Evolutionary conservation across 2,113 vertebrate genomes (phyloP).

Genomic region (Sprattus sprattus): DNA sequence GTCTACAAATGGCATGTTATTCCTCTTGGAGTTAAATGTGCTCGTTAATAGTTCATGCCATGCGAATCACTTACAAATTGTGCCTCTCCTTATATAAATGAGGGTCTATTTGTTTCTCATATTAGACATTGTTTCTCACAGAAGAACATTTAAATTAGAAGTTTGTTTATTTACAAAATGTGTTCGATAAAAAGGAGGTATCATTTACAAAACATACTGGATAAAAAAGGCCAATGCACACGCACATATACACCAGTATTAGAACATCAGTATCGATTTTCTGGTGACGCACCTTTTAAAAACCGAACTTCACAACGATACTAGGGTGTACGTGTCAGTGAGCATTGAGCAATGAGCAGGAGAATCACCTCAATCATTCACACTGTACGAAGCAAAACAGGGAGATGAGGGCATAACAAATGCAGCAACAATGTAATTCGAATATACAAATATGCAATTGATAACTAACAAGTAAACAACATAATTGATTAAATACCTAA

Average conservation of each 20-base stretch:
- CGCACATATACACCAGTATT: constrained; percentile 65
- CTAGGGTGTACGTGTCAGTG: constrained; percentile 65
- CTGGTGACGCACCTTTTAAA: constrained; percentile 84
- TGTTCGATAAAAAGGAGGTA: constrained; percentile 66
- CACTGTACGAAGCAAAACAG: constrained; percentile 1
- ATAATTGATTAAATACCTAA: not conserved
- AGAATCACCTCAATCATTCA: not conserved
- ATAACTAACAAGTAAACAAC: constrained; percentile 22
- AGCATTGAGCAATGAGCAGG: not conserved
- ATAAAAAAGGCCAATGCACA: constrained; percentile 45
- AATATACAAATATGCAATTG: constrained; percentile 38
- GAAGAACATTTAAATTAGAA: not conserved
- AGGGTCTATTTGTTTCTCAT: not conserved
- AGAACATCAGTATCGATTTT: constrained; percentile 86
- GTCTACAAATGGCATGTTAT: not conserved
- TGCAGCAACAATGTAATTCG: constrained; percentile 35
- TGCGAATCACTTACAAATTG: too few relatives aligned
- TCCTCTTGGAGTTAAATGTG: not conserved
- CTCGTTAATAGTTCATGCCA: too few relatives aligned
- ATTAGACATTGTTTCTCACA: not conserved
- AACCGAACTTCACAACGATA: constrained; percentile 88
- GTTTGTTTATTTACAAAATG: constrained; percentile 49
- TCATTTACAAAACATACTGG: constrained; percentile 73
- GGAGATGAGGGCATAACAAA: constrained; percentile 20
- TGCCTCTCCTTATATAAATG: not conserved